These are phyloP conservation scores for Amblyornis subalaris DNA, from an alignment of 2,113 vertebrate species.

Conservation along the genomic window DNA sequence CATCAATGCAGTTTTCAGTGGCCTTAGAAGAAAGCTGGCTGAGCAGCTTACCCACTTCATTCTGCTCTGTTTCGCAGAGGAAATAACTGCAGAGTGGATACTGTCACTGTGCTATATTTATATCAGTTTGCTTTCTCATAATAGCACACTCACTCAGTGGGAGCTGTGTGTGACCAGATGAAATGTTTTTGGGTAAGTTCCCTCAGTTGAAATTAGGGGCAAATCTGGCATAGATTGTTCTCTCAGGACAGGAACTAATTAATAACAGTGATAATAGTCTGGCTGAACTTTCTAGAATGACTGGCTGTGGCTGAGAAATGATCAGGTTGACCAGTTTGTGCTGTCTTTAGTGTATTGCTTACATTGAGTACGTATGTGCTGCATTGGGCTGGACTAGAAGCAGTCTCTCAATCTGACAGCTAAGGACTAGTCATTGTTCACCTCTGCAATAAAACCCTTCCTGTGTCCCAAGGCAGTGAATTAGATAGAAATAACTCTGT, in stretches of 20 bases:
- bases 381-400: not conserved
- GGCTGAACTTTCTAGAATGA: not conserved
- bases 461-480: not conserved
- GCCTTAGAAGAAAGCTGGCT: constrained; percentile 28
- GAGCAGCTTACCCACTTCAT: constrained; percentile 14
- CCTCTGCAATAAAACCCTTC: not conserved
- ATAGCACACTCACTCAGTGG: constrained; percentile 16
- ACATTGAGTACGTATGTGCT: accelerated
- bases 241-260: not conserved
- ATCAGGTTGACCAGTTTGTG: not conserved
- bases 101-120: constrained; percentile 43
- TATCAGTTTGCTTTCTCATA: constrained; percentile 38
- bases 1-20: not conserved
- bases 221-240: constrained; percentile 11
- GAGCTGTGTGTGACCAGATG: constrained; percentile 1
- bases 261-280: not conserved
- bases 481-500: not conserved
- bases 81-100: constrained; percentile 27
- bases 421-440: not conserved
- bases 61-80: constrained; percentile 1
- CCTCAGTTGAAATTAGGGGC: constrained; percentile 9
- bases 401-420: not conserved
- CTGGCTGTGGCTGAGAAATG: not conserved
- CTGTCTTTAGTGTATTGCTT: not conserved
- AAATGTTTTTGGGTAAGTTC: constrained; percentile 1